Percentiles rank a stretch among this genome's conserved stretches.
These are phyloP conservation scores for Acanthaster planci DNA, from an alignment of 35 echinoderm and acorn worm genomes.

Conservation along the genomic window DNA sequence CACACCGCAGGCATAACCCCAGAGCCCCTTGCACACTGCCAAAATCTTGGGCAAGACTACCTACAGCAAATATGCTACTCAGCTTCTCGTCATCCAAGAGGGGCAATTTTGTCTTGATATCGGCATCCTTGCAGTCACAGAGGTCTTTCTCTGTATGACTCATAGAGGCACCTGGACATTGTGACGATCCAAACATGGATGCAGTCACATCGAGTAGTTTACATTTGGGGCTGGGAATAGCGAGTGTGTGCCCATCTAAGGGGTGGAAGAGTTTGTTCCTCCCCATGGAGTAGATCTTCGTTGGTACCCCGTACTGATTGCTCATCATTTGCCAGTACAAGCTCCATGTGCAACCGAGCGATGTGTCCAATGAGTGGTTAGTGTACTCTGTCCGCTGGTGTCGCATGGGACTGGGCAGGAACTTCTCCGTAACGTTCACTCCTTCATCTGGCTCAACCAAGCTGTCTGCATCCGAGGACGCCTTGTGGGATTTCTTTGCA, in stretches of 20 bases:
- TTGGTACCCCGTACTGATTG: conserved; percentile 3
- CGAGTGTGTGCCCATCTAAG: background rate
- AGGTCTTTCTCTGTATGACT: background rate
- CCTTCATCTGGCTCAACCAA: background rate
- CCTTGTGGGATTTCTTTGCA: background rate
- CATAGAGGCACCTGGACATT: background rate
- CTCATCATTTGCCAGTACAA: conserved; percentile 18
- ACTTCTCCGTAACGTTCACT: background rate
- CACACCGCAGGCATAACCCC: background rate
- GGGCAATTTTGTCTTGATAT: background rate
- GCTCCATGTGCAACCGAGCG: background rate
- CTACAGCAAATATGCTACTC: conserved; percentile 13
- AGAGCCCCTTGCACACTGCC: background rate
- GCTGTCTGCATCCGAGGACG: background rate
- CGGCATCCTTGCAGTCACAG: too few relatives aligned
- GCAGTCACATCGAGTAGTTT: background rate
- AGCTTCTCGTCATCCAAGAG: background rate
- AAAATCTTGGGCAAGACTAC: background rate
- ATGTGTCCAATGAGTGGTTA: background rate
- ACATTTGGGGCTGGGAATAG: background rate
- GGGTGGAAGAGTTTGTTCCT: background rate
- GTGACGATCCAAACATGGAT: background rate
- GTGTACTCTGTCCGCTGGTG: background rate
- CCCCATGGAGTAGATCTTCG: background rate
- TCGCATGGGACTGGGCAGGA: too few relatives aligned